Conservation (phyloP, 2,888 invertebrate species). For the Orthosia incerta region DNA sequence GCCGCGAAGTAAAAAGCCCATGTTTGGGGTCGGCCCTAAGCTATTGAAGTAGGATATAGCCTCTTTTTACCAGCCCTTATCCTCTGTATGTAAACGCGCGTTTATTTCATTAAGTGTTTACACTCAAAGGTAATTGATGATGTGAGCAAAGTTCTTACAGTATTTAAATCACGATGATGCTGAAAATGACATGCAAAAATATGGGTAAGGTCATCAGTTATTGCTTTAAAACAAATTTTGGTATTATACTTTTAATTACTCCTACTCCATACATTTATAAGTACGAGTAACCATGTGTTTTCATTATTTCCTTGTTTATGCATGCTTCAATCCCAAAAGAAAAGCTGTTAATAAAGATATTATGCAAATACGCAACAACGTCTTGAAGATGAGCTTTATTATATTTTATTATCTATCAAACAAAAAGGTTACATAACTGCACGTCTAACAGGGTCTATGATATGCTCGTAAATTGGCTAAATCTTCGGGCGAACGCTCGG, state of each 20-base stretch:
- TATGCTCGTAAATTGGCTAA: slow-evolving; percentile 45
- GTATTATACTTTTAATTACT: too few species aligned
- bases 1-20: slow-evolving; percentile 47
- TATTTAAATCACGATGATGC: background rate
- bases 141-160: background rate
- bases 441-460: slow-evolving; percentile 33
- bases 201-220: too few species aligned
- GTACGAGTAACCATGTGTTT: background rate
- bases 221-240: too few species aligned
- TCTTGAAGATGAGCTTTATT: slow-evolving; percentile 13
- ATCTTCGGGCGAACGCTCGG: slow-evolving; percentile 30
- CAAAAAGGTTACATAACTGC: slow-evolving; percentile 53
- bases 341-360: background rate
- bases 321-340: background rate
- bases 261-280: too few species aligned
- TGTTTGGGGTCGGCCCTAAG: slow-evolving; percentile 56
- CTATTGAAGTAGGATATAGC: slow-evolving; percentile 56
- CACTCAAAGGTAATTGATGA: slow-evolving; percentile 32
- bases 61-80: slow-evolving; percentile 47
- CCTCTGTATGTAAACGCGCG: slow-evolving; percentile 43
- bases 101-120: slow-evolving; percentile 45
- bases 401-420: slow-evolving; percentile 44
- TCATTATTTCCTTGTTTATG: background rate
- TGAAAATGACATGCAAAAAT: background rate
- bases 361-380: background rate